Conservation (phyloP, 2,888 invertebrate genomes). For the Myopa testacea region DNA sequence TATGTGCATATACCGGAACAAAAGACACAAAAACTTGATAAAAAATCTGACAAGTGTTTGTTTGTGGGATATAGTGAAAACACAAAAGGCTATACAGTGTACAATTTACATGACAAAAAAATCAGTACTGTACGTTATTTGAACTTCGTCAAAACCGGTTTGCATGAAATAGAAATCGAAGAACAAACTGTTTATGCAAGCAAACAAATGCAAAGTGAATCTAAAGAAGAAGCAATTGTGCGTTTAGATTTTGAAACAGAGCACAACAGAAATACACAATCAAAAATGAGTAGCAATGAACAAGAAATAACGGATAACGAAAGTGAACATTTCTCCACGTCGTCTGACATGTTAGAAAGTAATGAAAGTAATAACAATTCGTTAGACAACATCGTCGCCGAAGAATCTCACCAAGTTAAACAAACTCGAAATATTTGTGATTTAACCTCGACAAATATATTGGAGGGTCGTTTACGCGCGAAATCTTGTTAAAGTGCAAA, state of each 20-base stretch:
- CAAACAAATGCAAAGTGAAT: not conserved
- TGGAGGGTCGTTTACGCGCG: not conserved
- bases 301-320: too few species aligned
- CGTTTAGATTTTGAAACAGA: too few species aligned
- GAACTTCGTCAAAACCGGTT: not conserved
- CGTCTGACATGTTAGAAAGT: too few species aligned
- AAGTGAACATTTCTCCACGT: too few species aligned
- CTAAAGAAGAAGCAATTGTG: not conserved
- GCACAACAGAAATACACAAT: too few species aligned
- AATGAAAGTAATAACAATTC: too few species aligned
- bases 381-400: too few species aligned
- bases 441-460: not conserved
- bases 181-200: not conserved
- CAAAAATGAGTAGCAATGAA: too few species aligned
- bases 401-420: too few species aligned
- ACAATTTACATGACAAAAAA: constrained; percentile 32
- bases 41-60: constrained; percentile 51
- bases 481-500: not conserved
- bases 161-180: not conserved
- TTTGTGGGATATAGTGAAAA: constrained; percentile 58
- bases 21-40: constrained; percentile 57
- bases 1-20: constrained; percentile 61
- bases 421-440: too few species aligned
- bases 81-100: constrained; percentile 54
- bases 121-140: constrained; percentile 34